A percentile compares a stretch with the other conserved stretches of the same genome.
Evolutionary conservation across 2,113 vertebrate genomes (phyloP).

Genomic region (Oxygymnocypris stewartii): DNA sequence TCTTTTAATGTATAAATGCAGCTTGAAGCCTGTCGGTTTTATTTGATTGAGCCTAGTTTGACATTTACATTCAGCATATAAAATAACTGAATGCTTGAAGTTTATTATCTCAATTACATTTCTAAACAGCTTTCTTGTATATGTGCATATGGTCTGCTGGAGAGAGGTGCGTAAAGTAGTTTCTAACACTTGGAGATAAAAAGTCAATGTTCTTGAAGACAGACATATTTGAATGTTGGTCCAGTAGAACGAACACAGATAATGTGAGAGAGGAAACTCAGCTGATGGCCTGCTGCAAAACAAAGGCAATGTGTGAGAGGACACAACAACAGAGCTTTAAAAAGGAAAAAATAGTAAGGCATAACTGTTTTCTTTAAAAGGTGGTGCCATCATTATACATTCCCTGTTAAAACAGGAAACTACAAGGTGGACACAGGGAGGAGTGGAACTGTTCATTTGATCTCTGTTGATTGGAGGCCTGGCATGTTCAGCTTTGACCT

Average conservation of each 20-base stretch:
- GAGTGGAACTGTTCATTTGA: constrained; percentile 48
- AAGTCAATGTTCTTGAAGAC: background rate
- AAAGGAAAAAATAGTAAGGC: constrained; percentile 11
- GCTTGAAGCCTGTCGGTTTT: background rate
- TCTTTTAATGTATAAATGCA: background rate
- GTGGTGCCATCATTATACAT: constrained; percentile 33
- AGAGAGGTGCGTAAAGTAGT: background rate
- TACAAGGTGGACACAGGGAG: constrained; percentile 41
- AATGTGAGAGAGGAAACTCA: background rate
- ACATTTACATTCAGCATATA: constrained; percentile 14
- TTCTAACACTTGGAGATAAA: background rate
- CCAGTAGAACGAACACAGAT: background rate
- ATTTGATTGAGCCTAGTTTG: background rate
- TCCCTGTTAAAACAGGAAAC: constrained; percentile 60
- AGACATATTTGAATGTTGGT: background rate
- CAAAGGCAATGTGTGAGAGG: background rate
- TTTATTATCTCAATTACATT: constrained; percentile 32
- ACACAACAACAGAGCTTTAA: background rate
- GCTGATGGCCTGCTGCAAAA: background rate
- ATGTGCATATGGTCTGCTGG: background rate
- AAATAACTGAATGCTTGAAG: background rate
- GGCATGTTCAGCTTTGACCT: constrained; percentile 51
- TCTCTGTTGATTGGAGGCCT: constrained; percentile 36
- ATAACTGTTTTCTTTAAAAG: constrained; percentile 42
- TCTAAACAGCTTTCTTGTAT: background rate